These are phyloP conservation scores for Drosophila mercatorum DNA, from an alignment of 2,888 invertebrate species.

Conservation along the genomic window DNA sequence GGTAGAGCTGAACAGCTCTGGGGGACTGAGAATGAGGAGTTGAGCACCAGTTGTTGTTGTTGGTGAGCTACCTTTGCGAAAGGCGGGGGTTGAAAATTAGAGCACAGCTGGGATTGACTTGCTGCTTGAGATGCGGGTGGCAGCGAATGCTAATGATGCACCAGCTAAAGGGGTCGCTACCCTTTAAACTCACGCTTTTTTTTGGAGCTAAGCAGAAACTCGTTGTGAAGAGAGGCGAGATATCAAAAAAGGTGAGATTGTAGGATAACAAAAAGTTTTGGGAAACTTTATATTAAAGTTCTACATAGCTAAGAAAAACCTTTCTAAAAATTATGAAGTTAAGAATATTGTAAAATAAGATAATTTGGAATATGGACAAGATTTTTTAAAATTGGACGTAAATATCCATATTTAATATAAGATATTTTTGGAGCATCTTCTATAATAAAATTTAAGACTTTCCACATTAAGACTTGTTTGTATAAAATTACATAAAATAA, in stretches of 20 bases:
- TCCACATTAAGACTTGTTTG: too few relatives aligned
- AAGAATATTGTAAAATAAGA: too few relatives aligned
- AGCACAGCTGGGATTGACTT: slow-evolving; percentile 53
- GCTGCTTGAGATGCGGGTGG: slow-evolving; percentile 18
- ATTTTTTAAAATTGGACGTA: too few relatives aligned
- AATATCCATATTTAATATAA: too few relatives aligned
- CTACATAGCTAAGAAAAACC: too few relatives aligned
- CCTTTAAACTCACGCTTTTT: background rate
- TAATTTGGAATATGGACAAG: too few relatives aligned
- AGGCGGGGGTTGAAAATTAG: slow-evolving; percentile 29
- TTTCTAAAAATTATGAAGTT: too few relatives aligned
- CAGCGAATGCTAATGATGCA: slow-evolving; percentile 49
- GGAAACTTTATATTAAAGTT: background rate
- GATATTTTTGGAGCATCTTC: too few relatives aligned
- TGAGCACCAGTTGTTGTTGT: slow-evolving; percentile 1
- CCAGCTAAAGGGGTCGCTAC: slow-evolving; percentile 5
- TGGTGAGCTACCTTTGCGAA: slow-evolving; percentile 15
- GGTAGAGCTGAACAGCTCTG: background rate
- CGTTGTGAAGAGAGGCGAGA: background rate
- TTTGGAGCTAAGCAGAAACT: background rate
- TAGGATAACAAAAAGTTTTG: background rate
- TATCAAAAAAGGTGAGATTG: background rate
- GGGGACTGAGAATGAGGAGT: background rate
- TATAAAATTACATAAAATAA: too few relatives aligned
- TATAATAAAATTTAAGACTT: too few relatives aligned